Base-by-base conservation (phyloP, 2,113 vertebrate species). In the Sylvicapra grimmia region DNA sequence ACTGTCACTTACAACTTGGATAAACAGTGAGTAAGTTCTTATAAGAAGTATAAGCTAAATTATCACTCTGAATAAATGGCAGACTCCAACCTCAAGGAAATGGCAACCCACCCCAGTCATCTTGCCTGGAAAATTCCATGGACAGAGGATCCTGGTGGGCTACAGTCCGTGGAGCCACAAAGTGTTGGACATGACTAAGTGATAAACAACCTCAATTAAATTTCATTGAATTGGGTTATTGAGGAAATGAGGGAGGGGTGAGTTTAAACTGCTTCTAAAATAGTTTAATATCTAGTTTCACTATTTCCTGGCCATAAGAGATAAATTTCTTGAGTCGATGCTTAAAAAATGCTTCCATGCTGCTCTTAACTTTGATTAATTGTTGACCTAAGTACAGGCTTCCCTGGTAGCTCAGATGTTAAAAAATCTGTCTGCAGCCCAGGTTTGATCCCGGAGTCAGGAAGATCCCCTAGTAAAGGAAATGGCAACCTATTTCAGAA, bases 331-430 rank as follows among this genome's bases (percentile, higher is more conserved):
- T 88, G 40, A 90, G 27, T 53, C 0, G 1, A 40, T 84, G 25
- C 40, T 23, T 94, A 23, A 84, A 96, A 82, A 95, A 53, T 96
- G 9, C 6, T 96, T 87, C 51, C 40, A 27, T 89, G 94, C 11
- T 95, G 27, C 8, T 59, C 6, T 89, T 12, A 82, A 14, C 49
- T 25, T 75, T 86, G 40, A 90, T 85, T 44, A 83, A 25, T 65
- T 54, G 3, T 89, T 86, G 40, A 8, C 40, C 44, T 95, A 2
- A 10, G 1, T 75, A 36, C 18, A 72, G 33, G 18, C 65, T 72
- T 72, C n/a, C 65, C 18, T 36, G 65, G 65, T 72, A 21, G 65
- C 18, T 36, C n/a, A 72, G n/a, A 72, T 36, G 65, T 36, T 36
- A 36, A 72, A 21, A 68, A 36, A 6, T 72, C 18, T 36, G 65